Percentiles rank a stretch among this genome's conserved stretches.
These are phyloP conservation scores for Tachystola acroxantha DNA, from an alignment of 2,888 invertebrate species.

Conservation along the genomic window DNA sequence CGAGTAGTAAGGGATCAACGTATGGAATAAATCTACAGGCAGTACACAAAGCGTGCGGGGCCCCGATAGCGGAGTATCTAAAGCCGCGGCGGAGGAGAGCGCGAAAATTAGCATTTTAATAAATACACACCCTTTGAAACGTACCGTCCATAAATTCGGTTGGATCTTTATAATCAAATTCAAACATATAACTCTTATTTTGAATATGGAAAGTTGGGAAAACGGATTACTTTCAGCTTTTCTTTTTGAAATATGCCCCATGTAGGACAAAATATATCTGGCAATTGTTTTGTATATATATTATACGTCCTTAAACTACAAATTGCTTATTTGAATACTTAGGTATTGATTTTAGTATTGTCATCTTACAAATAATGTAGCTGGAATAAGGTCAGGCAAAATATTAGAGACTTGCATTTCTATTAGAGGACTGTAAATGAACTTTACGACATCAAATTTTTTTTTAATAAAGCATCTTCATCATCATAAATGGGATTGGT, in stretches of 20 bases:
- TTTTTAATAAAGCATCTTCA: too few species aligned
- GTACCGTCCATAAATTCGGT: slow-evolving; percentile 67
- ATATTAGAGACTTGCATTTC: too few species aligned
- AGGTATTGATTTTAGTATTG: too few species aligned
- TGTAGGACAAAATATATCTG: too few species aligned
- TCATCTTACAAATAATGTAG: too few species aligned
- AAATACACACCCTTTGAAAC: slow-evolving; percentile 77
- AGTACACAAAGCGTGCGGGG: slow-evolving; percentile 72
- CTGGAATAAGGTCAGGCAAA: too few species aligned
- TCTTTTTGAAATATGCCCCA: background rate
- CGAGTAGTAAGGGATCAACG: slow-evolving; percentile 38
- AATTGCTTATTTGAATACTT: too few species aligned
- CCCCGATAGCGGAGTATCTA: slow-evolving; percentile 70
- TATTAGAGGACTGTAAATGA: too few species aligned
- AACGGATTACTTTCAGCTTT: slow-evolving; percentile 17
- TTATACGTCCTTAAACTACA: too few species aligned
- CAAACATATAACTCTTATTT: slow-evolving; percentile 71
- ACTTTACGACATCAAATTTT: too few species aligned
- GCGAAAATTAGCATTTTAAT: slow-evolving; percentile 77
- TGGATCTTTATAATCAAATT: slow-evolving; percentile 76
- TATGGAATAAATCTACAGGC: slow-evolving; percentile 74
- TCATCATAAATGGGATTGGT: too few species aligned
- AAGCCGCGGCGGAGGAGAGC: slow-evolving; percentile 58
- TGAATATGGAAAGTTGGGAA: slow-evolving; percentile 44
- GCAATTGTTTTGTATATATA: too few species aligned